Base-by-base conservation (phyloP, 2,888 invertebrate genomes). In the Aleiodes alternator region DNA sequence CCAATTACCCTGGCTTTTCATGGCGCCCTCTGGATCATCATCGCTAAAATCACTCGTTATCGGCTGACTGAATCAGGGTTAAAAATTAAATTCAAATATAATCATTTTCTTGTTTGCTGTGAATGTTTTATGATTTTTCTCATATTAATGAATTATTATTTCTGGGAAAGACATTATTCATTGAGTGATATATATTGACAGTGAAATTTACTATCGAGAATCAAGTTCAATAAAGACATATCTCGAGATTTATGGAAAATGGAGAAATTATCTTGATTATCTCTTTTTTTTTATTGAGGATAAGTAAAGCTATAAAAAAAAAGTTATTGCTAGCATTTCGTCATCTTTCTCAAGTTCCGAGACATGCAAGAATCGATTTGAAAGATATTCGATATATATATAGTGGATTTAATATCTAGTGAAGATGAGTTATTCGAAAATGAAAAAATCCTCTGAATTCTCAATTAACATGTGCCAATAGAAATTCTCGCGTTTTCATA, bases 371-470 rank as follows among this genome's bases (percentile, higher is more conserved):
- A 23, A 23, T 2, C 23, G 2, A 23, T 23, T 23, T 23, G 23
- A 23, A 23, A 23, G 23, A 23, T 23, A 23, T 23, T 23, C 23
- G 23, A 23, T 23, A 23, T 1, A 23, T 23, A 23, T 23, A 23
- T 23, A 76, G 73, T 11, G 48, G 11, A 12, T 6, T 66, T 1
- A 38, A 8, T 38, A 38, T 38, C 6, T 3, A 23, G 59, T 29
- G 6, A 23, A 59, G 12, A 34, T 64, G 9, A 75, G 68, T 69
- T 73, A 73, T 76, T 29, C 31, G 16, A 64, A 34, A 57, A 70
- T 57, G 2, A 69, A 75, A 50, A 50, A 51, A 64, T 59, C 31
- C 29, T 11, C 66, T 23, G 14, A 57, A 61, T 51, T 59, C 11
- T 48, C 59, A 56, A 56, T 29, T 56, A 48, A 72, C 56, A 51